These are phyloP conservation scores for Phthorimaea operculella DNA, from an alignment of 1,140 invertebrate species.

Conservation along the genomic window DNA sequence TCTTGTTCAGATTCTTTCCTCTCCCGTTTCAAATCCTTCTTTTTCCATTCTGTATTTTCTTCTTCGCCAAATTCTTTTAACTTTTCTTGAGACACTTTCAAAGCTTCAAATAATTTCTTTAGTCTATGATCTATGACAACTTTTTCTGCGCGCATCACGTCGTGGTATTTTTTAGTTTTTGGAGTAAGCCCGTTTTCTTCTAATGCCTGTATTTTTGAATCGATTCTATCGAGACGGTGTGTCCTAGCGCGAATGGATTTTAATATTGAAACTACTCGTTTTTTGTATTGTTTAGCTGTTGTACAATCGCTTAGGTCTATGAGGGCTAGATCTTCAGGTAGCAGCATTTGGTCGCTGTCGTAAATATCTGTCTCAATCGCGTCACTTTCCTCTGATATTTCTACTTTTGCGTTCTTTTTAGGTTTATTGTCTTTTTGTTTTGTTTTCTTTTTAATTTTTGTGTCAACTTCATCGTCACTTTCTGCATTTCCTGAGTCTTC, in stretches of 20 bases:
- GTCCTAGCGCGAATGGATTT: constrained; percentile 34
- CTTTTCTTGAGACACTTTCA: constrained; percentile 37
- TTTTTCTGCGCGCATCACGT: constrained; percentile 45
- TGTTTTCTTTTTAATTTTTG: constrained; percentile 16
- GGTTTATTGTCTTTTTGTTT: constrained; percentile 15
- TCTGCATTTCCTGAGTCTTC: constrained; percentile 6
- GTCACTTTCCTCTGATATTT: constrained; percentile 37
- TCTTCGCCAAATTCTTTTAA: constrained; percentile 36
- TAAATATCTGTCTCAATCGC: constrained; percentile 44
- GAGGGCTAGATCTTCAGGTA: constrained; percentile 34
- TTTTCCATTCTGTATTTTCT: constrained; percentile 29
- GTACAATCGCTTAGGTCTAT: constrained; percentile 41
- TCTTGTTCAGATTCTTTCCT: constrained; percentile 10
- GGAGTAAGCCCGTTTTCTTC: constrained; percentile 38
- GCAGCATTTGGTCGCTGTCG: constrained; percentile 29
- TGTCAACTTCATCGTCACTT: not conserved
- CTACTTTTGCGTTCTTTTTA: not conserved
- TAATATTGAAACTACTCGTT: constrained; percentile 29
- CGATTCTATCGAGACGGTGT: constrained; percentile 27
- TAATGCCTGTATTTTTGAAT: constrained; percentile 11
- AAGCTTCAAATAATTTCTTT: constrained; percentile 29
- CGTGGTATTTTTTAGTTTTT: constrained; percentile 45
- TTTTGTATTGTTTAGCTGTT: constrained; percentile 35
- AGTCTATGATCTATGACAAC: constrained; percentile 30
- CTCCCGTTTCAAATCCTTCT: constrained; percentile 20